These are phyloP conservation scores for Pteronura brasiliensis DNA, from an alignment of 2,113 vertebrate species.

Conservation along the genomic window DNA sequence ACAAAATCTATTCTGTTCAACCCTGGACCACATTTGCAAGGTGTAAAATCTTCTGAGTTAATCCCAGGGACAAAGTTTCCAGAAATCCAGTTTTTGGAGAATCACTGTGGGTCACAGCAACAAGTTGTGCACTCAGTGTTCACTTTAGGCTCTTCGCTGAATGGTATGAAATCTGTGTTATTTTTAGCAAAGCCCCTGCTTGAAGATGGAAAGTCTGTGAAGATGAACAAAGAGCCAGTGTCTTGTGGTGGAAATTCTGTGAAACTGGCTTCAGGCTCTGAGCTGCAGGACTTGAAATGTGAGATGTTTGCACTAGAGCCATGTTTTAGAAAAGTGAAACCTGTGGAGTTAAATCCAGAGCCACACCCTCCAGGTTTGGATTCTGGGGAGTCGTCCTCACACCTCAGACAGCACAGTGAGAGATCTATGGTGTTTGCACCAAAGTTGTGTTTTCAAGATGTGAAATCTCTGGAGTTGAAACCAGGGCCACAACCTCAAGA, in stretches of 20 bases:
- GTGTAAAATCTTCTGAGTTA: conserved; percentile 25
- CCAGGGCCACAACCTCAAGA: background rate
- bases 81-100: conserved; percentile 22
- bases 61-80: conserved; percentile 12
- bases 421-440: background rate
- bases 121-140: conserved; percentile 10
- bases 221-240: conserved; percentile 5
- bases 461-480: background rate
- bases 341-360: background rate
- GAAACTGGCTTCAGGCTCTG: background rate
- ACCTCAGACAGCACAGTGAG: background rate
- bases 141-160: conserved; percentile 25
- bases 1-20: conserved; percentile 2
- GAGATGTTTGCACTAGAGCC: background rate
- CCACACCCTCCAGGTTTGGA: background rate
- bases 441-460: background rate
- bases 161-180: conserved; percentile 7
- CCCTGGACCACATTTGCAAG: background rate
- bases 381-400: background rate
- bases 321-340: conserved; percentile 17
- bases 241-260: background rate
- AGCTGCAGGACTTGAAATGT: conserved; percentile 8
- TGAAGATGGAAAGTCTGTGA: conserved; percentile 26
- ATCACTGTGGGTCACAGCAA: conserved; percentile 17
- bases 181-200: conserved; percentile 29